Evolutionary conservation across 1,140 invertebrate species (phyloP), one percentile per base, ranked within the genome.

Genomic region (Colletes latitarsis): DNA sequence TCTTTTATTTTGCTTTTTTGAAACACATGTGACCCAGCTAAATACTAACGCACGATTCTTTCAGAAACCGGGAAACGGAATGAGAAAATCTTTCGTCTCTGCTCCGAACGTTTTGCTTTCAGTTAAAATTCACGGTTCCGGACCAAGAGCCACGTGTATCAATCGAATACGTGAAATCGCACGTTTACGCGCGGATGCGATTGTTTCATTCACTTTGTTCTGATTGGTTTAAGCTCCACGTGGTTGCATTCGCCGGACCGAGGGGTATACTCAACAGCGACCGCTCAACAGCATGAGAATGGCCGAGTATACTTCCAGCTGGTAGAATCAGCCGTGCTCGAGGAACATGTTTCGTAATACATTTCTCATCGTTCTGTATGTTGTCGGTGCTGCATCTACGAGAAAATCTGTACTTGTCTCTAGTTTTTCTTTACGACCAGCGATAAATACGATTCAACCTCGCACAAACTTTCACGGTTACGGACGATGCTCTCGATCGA

Each of bases 241-340:
- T 88, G 89, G 89, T 90, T 92, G 92, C 79, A 92, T 93, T 93
- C 88, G 88, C 90, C 91, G 91, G 91, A 91, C 83, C 89, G 89
- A 85, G 92, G 88, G 93, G 92, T 93, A 93, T 93, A 93, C 92
- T 93, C 92, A 93, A 86, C 90, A 92, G 88, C 89, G 85, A 93
- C 92, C 92, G 88, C 92, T 93, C 92, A 93, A 92, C 92, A 93
- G 92, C 93, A 93, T 93, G 92, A 93, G 92, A 93, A 93, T 88
- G 92, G 92, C 91, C 88, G 92, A 93, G 92, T 93, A 93, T 93
- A 93, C 92, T 93, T 93, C 91, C 89, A 91, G 87, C 90, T 93
- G 92, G 92, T 91, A 90, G 90, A 93, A 92, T 92, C 92, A 92
- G 89, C 87, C 91, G 85, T 85, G 73, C 81, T 89, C 90, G 74